Base-by-base conservation (phyloP, 2,113 vertebrate species). In the Odobenus rosmarus region DNA sequence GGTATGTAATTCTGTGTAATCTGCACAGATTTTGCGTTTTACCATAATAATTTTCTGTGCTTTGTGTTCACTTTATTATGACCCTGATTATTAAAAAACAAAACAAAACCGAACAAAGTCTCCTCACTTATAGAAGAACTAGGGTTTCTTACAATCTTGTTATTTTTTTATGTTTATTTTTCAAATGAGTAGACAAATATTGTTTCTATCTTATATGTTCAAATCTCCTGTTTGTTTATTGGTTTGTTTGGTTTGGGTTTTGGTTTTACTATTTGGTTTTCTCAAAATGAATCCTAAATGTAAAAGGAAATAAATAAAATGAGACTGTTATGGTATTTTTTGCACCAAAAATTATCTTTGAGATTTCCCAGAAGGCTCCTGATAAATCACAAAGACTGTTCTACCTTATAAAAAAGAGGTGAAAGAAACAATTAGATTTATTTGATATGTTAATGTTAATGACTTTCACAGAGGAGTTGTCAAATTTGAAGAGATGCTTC, bases 251-350 rank as follows among this genome's bases (percentile, higher is more conserved):
- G 28, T 53, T 53, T 79, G 7, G 26, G 74, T 77, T 77, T 49
- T 28, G 74, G 42, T 77, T 77, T 49, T 31, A 49, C 53, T 79
- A 33, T 79, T 53, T 79, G 13, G 0, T 28, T 31, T 89, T 86
- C 23, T 3, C 8, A 31, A 42, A 95, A 81, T 93, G 15, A 97
- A 74, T 55, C 2, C 1, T 90, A 83, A 53, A 39, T 85, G 11
- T 33, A 79, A 94, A 92, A 69, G 84, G 4, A 80, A 94, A 84
- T 71, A 82, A 81, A 95, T 49, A n/a, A 80, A 79, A 83, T 46
- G 19, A 88, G 86, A 87, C 7, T 51, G 2, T 62, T 2, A 59
- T 62, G 31, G 28, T 8, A 59, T 14, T 67, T 95, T 72, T 57
- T 90, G 5, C 9, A 76, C 28, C 24, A 74, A 85, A 96, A 64